Evolutionary conservation across 92 coral and sea anemone genomes (phyloP), one percentile per base, ranked within the genome.

Genomic region (Ricordea florida): DNA sequence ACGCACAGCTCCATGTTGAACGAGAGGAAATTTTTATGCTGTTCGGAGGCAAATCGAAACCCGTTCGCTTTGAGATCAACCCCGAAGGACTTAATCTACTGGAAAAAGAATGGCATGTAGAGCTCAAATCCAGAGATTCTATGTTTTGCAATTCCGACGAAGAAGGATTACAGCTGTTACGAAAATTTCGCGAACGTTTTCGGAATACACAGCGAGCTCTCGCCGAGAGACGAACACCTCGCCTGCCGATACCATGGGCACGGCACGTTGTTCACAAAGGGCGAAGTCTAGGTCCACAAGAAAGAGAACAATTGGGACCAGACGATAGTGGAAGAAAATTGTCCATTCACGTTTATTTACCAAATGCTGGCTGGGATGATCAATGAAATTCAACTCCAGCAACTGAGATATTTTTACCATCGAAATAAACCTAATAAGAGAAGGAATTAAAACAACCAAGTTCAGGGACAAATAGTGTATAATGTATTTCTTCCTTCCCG

Each of bases 331-430:
- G 97, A 0, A 55, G 92, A 68, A 87, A 66, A 59, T 69, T 91
- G 4, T 87, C 97, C 6, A 91, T 91, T 62, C 97, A 91, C 48
- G 93, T 91, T 25, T 91, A 91, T 72, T 65, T 91, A 30, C 97
- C 97, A 17, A 91, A 91, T 68, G 82, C 70, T 30, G 80, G 80
- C 2, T 73, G 80, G 80, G 70, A 59, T 13, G 73, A 26, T 33
- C 76, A 77, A 52, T 50, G 43, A 17, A 7, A 10, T 29, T 41
- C 79, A 56, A 41, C 58, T 1, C 69, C 78, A 0, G 33, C 60
- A 6, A 58, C 62, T 5, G 47, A 58, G 13, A 26, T 50, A 38
- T 43, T 56, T 42, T 47, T 74, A 3, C 43, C 74, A 9, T 56
- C 60, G n/a, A 44, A 38, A 46, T 56, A 25, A 72, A 11, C 38